phyloP scores from a whole-genome alignment of 2,113 vertebrate genomes.

The Dissostichus mawsoni region DNA sequence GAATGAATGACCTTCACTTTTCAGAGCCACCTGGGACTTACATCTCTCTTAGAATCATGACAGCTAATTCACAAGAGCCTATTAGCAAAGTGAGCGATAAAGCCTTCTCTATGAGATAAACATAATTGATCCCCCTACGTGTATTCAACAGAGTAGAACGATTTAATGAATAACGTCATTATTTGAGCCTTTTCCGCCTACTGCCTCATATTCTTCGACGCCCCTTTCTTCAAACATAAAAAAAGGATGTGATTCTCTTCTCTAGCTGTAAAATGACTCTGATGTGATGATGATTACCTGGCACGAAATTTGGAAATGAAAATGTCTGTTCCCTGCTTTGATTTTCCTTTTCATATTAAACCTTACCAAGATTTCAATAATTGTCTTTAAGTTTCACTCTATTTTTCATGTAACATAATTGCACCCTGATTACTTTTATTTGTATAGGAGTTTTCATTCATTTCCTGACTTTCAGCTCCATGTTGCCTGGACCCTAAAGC shows the following conservation, averaged over 20 bases:
- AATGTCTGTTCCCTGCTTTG: background rate
- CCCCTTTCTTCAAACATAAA: background rate
- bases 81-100: constrained; percentile 13
- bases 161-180: constrained; percentile 14
- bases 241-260: background rate
- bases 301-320: background rate
- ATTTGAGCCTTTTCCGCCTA: constrained; percentile 1
- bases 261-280: background rate
- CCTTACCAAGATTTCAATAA: background rate
- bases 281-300: background rate
- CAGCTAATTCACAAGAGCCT: constrained; percentile 10
- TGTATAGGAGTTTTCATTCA: background rate
- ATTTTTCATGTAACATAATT: background rate
- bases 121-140: constrained; percentile 1
- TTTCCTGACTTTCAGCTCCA: background rate
- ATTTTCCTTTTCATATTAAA: background rate
- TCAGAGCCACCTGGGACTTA: background rate
- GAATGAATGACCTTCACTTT: background rate
- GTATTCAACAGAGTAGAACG: constrained; percentile 7
- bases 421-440: background rate
- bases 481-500: background rate
- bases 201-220: background rate
- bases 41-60: constrained; percentile 25
- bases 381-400: background rate
- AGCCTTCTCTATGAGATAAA: constrained; percentile 11